Conservation (phyloP, 2,113 vertebrate species). For the Mellivora capensis region DNA sequence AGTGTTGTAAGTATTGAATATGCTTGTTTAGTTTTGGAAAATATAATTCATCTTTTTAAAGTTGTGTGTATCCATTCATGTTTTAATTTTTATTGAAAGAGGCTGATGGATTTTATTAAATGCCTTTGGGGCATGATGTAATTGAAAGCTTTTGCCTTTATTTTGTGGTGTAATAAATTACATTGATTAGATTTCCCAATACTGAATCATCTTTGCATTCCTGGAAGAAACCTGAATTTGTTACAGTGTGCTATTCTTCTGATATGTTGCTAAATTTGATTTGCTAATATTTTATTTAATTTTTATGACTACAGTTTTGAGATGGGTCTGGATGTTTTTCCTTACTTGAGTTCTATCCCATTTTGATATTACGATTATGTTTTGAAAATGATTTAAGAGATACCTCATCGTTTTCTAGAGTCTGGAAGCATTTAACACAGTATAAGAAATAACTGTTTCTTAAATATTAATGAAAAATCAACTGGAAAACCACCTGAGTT, state of each 20-base stretch:
- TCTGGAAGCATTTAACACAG: background rate
- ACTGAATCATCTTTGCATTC: constrained; percentile 40
- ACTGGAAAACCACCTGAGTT: background rate
- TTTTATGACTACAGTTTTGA: background rate
- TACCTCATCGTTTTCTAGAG: background rate
- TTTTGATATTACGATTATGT: background rate
- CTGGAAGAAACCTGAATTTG: constrained; percentile 38
- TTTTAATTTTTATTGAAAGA: constrained; percentile 51
- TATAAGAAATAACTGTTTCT: background rate
- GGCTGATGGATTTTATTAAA: constrained; percentile 36
- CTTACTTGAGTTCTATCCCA: background rate
- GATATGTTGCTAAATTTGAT: constrained; percentile 19
- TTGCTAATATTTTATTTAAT: constrained; percentile 33
- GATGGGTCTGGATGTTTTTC: background rate
- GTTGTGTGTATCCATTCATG: background rate
- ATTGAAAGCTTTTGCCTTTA: constrained; percentile 33
- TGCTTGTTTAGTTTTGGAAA: constrained; percentile 10
- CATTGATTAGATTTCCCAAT: constrained; percentile 25
- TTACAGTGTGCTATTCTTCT: background rate
- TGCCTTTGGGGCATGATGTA: background rate
- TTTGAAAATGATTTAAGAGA: background rate
- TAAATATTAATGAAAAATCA: background rate
- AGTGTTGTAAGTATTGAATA: background rate
- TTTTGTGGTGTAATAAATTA: constrained; percentile 28
- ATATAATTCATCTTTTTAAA: background rate